phyloP scores from a whole-genome alignment of 2,888 invertebrate species.

The Harmothoe impar region DNA sequence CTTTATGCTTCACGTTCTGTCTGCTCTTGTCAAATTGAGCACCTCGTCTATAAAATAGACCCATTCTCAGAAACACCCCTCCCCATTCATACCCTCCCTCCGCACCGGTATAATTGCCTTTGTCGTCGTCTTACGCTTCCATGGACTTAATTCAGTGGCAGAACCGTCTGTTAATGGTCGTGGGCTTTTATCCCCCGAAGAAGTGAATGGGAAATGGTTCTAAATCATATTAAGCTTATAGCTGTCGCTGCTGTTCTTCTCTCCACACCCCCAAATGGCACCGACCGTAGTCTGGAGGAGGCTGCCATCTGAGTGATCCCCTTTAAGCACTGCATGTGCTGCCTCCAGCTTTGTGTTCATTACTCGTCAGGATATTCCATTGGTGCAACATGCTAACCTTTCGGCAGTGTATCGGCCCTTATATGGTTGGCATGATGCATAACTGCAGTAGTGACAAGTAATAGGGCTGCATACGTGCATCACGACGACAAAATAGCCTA shows the following conservation, averaged over 20 bases:
- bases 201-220: neutral
- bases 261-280: neutral
- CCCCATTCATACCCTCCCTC: neutral
- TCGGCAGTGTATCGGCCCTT: no score
- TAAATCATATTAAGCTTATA: constrained; percentile 23
- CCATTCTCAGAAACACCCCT: neutral
- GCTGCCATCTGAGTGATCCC: no score
- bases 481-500: no score
- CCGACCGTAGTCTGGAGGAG: no score
- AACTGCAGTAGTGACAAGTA: no score
- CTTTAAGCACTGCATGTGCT: no score
- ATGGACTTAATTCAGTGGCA: constrained; percentile 23
- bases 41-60: constrained; percentile 2
- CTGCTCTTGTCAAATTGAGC: no score
- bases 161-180: constrained; percentile 6
- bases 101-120: neutral
- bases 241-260: neutral
- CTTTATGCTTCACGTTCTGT: neutral
- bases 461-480: no score
- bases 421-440: no score
- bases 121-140: neutral
- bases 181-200: neutral
- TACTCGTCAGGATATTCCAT: no score
- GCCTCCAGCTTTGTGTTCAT: no score
- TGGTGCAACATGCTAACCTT: no score